Percentiles rank a stretch among this genome's conserved stretches.
phyloP scores from a whole-genome alignment of 1,140 invertebrate genomes.

The Diuraphis noxia region DNA sequence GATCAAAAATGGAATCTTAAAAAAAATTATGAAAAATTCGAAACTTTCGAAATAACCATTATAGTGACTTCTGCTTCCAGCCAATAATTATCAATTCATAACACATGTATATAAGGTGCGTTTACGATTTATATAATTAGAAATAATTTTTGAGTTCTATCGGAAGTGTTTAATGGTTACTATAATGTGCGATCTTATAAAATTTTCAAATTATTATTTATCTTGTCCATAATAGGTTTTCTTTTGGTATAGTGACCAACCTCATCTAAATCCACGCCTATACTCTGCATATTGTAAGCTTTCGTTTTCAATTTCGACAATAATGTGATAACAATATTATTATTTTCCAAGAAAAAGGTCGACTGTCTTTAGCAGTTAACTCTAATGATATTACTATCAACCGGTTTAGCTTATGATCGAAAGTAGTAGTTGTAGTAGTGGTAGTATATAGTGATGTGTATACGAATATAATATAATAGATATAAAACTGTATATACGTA shows the following conservation, averaged over 20 bases:
- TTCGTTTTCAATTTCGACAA: background rate
- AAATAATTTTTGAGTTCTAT: background rate
- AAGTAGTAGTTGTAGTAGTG: background rate
- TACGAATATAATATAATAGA: no score
- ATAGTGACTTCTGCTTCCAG: background rate
- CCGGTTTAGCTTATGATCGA: slow-evolving; percentile 28
- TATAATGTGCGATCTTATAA: background rate
- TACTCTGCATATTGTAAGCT: background rate
- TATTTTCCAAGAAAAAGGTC: slow-evolving; percentile 21
- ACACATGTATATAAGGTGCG: no score
- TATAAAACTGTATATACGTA: background rate
- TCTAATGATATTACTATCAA: background rate
- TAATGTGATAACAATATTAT: slow-evolving; percentile 16
- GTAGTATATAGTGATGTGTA: no score
- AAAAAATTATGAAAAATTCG: background rate
- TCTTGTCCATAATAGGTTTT: background rate
- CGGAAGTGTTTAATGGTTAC: background rate
- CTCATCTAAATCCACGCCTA: background rate
- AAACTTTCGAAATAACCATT: no score
- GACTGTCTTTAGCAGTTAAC: background rate
- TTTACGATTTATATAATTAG: background rate
- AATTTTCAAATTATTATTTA: background rate
- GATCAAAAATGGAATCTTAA: background rate
- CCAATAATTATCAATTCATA: background rate
- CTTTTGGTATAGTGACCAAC: background rate